phyloP scores from a whole-genome alignment of 2,797 vertebrate species.

The Somateria mollissima region DNA sequence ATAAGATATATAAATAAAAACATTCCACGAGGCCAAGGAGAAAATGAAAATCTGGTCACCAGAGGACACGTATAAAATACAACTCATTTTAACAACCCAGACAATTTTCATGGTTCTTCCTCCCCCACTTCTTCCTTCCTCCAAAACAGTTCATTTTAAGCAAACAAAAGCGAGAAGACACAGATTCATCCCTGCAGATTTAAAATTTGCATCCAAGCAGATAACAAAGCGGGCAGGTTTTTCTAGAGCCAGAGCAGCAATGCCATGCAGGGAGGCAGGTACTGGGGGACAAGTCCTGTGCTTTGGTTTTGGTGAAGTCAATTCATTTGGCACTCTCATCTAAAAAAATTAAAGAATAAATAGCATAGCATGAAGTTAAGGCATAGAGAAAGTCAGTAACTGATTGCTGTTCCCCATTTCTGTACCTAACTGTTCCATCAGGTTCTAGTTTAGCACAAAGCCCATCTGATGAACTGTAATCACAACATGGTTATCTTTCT shows the following conservation, averaged over 20 bases:
- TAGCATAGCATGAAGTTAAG: not conserved
- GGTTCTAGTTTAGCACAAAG: not conserved
- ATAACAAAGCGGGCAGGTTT: not conserved
- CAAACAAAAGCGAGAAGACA: not conserved
- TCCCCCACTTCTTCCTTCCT: not conserved
- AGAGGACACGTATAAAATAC: constrained; percentile 38
- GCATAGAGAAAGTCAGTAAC: not conserved
- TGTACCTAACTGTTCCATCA: not conserved
- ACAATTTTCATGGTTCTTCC: not conserved
- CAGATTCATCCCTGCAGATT: not conserved
- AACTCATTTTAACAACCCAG: constrained; percentile 43
- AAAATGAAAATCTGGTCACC: constrained; percentile 55
- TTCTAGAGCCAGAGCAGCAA: not conserved
- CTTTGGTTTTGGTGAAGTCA: not conserved
- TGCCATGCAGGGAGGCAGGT: accelerated
- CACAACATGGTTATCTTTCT: accelerated
- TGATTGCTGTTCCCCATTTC: not conserved
- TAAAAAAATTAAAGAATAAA: not conserved
- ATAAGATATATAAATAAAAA: constrained; percentile 76
- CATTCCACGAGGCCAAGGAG: constrained; percentile 60
- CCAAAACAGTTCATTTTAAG: not conserved
- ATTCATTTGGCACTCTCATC: not conserved
- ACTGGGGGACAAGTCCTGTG: accelerated
- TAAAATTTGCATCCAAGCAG: not conserved
- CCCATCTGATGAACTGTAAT: not conserved